phyloP scores from a whole-genome alignment of 2,113 vertebrate species.

The Gnathonemus longibarbis region DNA sequence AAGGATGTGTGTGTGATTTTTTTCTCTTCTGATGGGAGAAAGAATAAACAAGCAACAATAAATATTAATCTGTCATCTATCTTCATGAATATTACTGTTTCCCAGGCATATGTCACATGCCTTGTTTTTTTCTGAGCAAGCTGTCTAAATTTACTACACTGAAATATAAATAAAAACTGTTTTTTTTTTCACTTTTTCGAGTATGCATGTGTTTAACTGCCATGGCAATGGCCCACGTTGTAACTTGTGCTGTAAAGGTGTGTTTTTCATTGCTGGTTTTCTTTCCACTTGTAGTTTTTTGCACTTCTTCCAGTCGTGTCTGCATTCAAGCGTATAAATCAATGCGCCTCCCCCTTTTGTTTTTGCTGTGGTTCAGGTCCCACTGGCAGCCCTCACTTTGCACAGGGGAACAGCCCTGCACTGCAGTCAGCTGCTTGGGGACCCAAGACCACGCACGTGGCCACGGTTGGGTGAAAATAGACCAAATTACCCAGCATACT shows the following conservation, averaged over 20 bases:
- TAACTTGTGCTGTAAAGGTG: neutral
- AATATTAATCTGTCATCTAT: neutral
- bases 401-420: slow-evolving; percentile 29
- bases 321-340: neutral
- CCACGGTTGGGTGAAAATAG: slow-evolving; percentile 34
- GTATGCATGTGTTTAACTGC: neutral
- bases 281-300: neutral
- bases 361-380: neutral
- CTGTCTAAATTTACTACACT: neutral
- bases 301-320: neutral
- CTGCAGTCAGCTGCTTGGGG: slow-evolving; percentile 28
- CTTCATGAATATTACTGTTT: neutral
- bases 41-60: neutral
- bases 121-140: neutral
- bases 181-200: neutral
- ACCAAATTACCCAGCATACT: slow-evolving; percentile 26
- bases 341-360: neutral
- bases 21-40: neutral
- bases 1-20: neutral
- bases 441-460: slow-evolving; percentile 36
- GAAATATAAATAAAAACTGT: neutral
- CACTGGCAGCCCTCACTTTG: neutral
- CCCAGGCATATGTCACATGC: neutral
- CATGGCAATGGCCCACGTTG: neutral
- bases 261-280: neutral